Evolutionary conservation across 2,113 vertebrate genomes (phyloP).

Genomic region (Macroglossus sobrinus): DNA sequence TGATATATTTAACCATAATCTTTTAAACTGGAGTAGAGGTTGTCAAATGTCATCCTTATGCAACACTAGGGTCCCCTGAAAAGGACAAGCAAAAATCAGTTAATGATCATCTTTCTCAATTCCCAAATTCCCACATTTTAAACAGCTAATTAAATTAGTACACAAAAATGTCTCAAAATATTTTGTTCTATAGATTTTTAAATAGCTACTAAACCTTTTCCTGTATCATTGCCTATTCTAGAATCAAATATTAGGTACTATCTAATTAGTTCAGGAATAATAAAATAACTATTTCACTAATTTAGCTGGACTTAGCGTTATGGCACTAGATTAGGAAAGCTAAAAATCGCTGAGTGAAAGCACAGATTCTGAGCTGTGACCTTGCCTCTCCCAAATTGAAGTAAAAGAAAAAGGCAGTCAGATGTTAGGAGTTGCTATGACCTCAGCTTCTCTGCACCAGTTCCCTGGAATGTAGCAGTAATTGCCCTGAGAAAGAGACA

Average conservation of each 20-base stretch:
- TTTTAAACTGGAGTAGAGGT: neutral
- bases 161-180: neutral
- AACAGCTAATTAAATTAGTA: constrained; percentile 6
- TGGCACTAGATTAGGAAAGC: neutral
- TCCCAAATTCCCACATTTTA: neutral
- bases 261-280: neutral
- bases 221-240: neutral
- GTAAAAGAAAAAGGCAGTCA: neutral
- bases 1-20: neutral
- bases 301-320: neutral
- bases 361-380: neutral
- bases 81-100: neutral
- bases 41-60: neutral
- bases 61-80: neutral
- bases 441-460: neutral
- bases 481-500: neutral
- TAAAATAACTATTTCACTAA: neutral
- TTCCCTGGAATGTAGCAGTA: neutral
- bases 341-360: neutral
- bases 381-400: neutral
- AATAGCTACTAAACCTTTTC: neutral
- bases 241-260: neutral
- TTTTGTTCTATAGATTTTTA: neutral
- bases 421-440: neutral
- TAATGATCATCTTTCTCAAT: neutral